These are phyloP conservation scores for Catocala sponsa DNA, from an alignment of 2,888 invertebrate genomes.

Conservation along the genomic window DNA sequence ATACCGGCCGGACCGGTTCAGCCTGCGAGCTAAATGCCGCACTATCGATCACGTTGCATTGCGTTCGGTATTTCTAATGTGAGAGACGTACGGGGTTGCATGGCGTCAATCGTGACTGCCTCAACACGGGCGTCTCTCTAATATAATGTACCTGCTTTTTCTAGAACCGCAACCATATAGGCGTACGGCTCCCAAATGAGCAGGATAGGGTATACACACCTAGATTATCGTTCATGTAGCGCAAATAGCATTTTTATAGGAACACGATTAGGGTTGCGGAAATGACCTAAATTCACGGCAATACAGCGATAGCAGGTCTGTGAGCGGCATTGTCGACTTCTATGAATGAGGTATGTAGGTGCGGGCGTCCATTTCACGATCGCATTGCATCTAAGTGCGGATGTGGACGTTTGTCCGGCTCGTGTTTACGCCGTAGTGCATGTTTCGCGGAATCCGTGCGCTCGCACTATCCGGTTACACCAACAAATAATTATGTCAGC, in stretches of 20 bases:
- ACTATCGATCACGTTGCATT: slow-evolving; percentile 54
- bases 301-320: slow-evolving; percentile 64
- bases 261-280: slow-evolving; percentile 57
- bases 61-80: slow-evolving; percentile 63
- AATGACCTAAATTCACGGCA: slow-evolving; percentile 67
- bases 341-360: slow-evolving; percentile 75
- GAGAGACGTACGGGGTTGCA: slow-evolving; percentile 87
- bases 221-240: slow-evolving; percentile 16
- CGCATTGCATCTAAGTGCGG: slow-evolving; percentile 71
- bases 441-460: slow-evolving; percentile 76
- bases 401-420: slow-evolving; percentile 67
- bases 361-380: slow-evolving; percentile 66
- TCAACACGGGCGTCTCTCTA: slow-evolving; percentile 86
- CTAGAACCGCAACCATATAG: slow-evolving; percentile 82
- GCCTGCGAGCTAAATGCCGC: slow-evolving; percentile 44
- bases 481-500: slow-evolving; percentile 83
- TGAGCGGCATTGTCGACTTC: slow-evolving; percentile 66
- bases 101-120: slow-evolving; percentile 83
- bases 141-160: slow-evolving; percentile 84
- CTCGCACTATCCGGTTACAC: slow-evolving; percentile 76
- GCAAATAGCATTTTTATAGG: slow-evolving; percentile 40
- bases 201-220: slow-evolving; percentile 64
- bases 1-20: slow-evolving; percentile 59
- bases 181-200: slow-evolving; percentile 85
- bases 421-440: slow-evolving; percentile 69